These are phyloP conservation scores for Takifugu rubripes DNA, from an alignment of 2,797 vertebrate species.

Conservation along the genomic window DNA sequence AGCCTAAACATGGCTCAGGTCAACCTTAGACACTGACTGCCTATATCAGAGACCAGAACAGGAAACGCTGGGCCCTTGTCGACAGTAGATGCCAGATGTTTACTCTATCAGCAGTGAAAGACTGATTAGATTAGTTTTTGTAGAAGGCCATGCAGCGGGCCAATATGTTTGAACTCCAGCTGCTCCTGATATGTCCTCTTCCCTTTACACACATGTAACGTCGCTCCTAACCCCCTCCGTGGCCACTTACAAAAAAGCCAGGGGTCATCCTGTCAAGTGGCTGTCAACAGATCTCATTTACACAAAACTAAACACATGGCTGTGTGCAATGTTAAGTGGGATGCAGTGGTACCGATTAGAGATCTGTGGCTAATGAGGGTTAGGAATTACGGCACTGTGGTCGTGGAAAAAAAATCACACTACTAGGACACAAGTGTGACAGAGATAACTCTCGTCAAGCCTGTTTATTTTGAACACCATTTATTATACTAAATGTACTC, in stretches of 20 bases:
- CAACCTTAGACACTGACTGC: conserved; percentile 40
- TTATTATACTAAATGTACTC: conserved; percentile 54
- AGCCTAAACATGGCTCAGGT: conserved; percentile 30
- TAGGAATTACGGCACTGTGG: conserved; percentile 5
- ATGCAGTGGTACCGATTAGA: conserved; percentile 58
- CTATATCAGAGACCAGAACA: conserved; percentile 64
- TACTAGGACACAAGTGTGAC: conserved; percentile 11
- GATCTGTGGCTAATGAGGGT: conserved; percentile 24
- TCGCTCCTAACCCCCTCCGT: conserved; percentile 35
- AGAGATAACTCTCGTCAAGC: conserved; percentile 18
- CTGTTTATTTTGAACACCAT: conserved; percentile 43
- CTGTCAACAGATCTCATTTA: conserved; percentile 79
- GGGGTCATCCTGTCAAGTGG: conserved; percentile 77
- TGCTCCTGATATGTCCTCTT: conserved; percentile 68
- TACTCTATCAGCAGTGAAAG: conserved; percentile 79
- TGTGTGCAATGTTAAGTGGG: conserved; percentile 70
- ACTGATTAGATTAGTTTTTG: conserved; percentile 79
- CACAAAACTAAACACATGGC: conserved; percentile 72
- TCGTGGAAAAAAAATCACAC: not conserved
- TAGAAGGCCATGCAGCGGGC: conserved; percentile 46
- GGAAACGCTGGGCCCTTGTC: conserved; percentile 85
- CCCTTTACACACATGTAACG: conserved; percentile 64
- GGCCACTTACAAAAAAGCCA: conserved; percentile 53
- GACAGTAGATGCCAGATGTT: conserved; percentile 77
- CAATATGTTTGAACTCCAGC: conserved; percentile 78